Evolutionary conservation across 2,113 vertebrate species (phyloP).

Genomic region (Sclerurus mexicanus): DNA sequence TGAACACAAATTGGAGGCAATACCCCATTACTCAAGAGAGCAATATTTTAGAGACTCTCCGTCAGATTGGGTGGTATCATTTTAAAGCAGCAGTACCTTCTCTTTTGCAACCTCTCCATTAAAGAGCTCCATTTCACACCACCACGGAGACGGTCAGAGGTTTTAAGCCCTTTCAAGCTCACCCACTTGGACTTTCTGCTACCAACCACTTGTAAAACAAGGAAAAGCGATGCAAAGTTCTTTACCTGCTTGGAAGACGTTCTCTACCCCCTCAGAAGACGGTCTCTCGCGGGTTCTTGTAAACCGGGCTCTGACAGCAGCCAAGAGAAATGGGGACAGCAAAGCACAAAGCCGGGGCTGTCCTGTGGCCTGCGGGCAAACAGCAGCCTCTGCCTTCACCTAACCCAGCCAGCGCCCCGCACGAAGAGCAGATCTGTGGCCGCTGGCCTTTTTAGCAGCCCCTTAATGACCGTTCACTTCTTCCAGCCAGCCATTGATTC

Average conservation of each 20-base stretch:
- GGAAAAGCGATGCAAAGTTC: neutral
- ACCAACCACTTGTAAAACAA: neutral
- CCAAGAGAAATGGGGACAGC: neutral
- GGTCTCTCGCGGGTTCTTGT: neutral
- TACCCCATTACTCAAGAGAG: neutral
- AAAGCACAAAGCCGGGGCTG: conserved; percentile 13
- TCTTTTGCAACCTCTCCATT: neutral
- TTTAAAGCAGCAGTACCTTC: neutral
- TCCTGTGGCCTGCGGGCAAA: conserved; percentile 36
- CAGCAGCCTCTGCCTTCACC: conserved; percentile 29
- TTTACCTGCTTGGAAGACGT: conserved; percentile 45
- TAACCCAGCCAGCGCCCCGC: conserved; percentile 38
- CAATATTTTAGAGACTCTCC: neutral
- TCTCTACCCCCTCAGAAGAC: conserved; percentile 18
- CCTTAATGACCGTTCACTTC: conserved; percentile 73
- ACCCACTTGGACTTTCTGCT: neutral
- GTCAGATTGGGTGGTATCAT: neutral
- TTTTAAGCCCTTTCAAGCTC: neutral
- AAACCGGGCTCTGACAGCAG: conserved; percentile 16
- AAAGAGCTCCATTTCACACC: neutral
- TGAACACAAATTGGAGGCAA: neutral
- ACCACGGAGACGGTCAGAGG: neutral
- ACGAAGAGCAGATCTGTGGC: conserved; percentile 50
- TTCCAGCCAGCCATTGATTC: conserved; percentile 72
- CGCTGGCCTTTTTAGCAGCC: conserved; percentile 59